Evolutionary conservation across 2,797 vertebrate species (phyloP), one percentile per base, ranked within the genome.

Genomic region (Erpetoichthys calabaricus): DNA sequence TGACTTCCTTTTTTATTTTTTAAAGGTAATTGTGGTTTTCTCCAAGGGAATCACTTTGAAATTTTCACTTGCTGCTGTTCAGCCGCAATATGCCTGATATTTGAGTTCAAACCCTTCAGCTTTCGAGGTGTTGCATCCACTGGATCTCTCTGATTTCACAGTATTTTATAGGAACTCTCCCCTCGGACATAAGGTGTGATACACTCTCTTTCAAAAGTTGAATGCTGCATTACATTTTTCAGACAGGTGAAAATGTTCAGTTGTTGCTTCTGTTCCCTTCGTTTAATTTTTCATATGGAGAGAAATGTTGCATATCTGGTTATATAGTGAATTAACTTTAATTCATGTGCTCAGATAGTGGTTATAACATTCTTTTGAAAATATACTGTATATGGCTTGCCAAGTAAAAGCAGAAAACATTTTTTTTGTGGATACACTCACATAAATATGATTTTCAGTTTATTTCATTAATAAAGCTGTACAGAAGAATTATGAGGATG

Each of bases 91-190:
- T 63, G 62, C 67, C 65, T 68, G 62, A 63, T 72, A 71, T 75
- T 73, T 71, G 65, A 66, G 64, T 67, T 68, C 67, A 72, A 68
- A 61, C 59, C 63, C 67, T 65, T 70, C 71, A 67, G 69, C 62
- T 73, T 65, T 65, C 60, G 53, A 73, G 73, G 73, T 75, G 73
- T 75, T 68, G 70, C 67, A 63, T 73, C 70, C 62, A 57, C 67
- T 63, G 53, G 53, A 54, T 54, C 10, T 54, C 44, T 54, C 6
- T 54, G 67, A 62, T 63, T 67, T 69, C 70, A 65, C 73, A 68
- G 65, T 64, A 59, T 69, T 64, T 65, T 60, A 58, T 64, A 65
- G 63, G 59, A 56, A 58, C 47, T 44, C 50, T 72, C 71, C 71
- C 73, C 54, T 68, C 57, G 67, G 70, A 70, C 67, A 57, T 3